Evolutionary conservation across 2,113 vertebrate species (phyloP), one percentile per base, ranked within the genome.

Genomic region (Ageneiosus marmoratus): DNA sequence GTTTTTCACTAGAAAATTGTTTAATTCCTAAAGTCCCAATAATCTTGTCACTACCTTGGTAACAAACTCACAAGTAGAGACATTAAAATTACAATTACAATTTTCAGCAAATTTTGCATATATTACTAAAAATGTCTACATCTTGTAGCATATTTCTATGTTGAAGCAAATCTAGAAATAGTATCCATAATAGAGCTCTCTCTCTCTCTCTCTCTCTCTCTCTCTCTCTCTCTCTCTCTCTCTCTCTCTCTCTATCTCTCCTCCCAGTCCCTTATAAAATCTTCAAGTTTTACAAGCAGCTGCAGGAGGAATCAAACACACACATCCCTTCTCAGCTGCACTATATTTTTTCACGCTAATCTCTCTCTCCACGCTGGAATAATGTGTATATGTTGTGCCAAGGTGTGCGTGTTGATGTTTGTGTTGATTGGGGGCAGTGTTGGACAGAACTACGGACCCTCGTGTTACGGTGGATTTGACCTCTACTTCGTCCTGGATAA

Each of bases 401-500:
- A 63, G 12, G 56, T 82, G 41, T 80, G 48, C 69, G 56, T 82
- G 56, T 62, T 82, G 37, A 24, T 81, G 53, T 58, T 60, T 50
- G 55, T 76, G 72, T n/a, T 82, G 29, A 37, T 65, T 60, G 46
- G 58, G 9, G 44, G 56, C 34, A 13, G 56, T 53, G 44, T 5
- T 53, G 81, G 55, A 75, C 81, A 82, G 46, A 34, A 5, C 34
- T 82, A 82, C 32, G 70, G 81, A 37, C 73, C 81, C 20, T 76
- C 81, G 1, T 82, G 81, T 62, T 82, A 82, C 46, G 81, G 81
- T 65, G 81, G 81, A 76, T 82, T 82, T 65, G 81, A 82, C 58
- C 81, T 82, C 29, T 82, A 82, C 72, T 82, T 82, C 27, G 81
- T 82, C 24, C 46, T 82, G 72, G 81, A 82, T 75, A 82, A 82